Conservation (phyloP, 2,888 invertebrate genomes). For the Salticus scenicus region DNA sequence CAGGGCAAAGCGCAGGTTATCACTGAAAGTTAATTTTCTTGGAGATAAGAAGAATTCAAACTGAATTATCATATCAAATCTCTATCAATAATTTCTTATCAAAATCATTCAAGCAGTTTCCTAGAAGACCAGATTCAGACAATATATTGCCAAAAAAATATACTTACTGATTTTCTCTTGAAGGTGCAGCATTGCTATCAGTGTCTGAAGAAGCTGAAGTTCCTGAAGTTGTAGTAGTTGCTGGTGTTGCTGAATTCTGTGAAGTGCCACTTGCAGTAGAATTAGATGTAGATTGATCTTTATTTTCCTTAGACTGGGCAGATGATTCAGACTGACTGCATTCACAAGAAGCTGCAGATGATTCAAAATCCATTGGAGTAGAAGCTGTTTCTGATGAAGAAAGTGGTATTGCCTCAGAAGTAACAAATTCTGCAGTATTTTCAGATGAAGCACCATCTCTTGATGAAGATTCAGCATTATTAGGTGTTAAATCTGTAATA, state of each 20-base stretch:
- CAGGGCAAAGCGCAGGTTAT: too few species aligned
- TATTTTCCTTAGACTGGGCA: background rate
- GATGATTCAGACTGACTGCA: background rate
- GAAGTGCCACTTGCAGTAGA: background rate
- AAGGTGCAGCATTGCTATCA: background rate
- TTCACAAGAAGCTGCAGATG: background rate
- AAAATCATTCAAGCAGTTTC: too few species aligned
- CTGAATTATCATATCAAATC: too few species aligned
- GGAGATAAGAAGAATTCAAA: too few species aligned
- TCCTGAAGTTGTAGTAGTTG: background rate
- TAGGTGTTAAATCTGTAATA: too few species aligned
- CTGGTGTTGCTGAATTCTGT: background rate
- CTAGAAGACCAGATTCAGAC: conserved; percentile 79
- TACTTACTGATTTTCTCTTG: background rate
- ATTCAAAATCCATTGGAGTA: background rate
- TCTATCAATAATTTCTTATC: too few species aligned
- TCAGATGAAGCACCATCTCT: background rate
- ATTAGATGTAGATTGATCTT: background rate
- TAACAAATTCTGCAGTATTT: background rate
- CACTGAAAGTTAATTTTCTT: too few species aligned
- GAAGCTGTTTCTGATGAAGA: background rate
- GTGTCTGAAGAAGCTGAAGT: background rate
- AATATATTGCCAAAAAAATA: conserved; percentile 74
- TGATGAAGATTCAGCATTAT: too few species aligned
- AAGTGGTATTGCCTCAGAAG: background rate